Conservation (phyloP, 2,888 invertebrate genomes). For the Conistra vaccinii region DNA sequence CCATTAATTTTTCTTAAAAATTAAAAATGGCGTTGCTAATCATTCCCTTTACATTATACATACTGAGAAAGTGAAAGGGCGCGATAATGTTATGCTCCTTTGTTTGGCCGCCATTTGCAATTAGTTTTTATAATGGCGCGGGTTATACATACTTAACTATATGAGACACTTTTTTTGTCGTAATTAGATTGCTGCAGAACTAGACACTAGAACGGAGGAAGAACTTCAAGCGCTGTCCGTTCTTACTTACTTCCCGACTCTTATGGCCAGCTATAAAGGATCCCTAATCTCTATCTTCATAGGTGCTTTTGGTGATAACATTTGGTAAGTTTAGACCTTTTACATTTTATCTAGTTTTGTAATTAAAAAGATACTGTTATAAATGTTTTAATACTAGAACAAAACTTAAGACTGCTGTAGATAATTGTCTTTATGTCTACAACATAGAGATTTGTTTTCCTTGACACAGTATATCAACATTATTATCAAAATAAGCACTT, state of each 20-base stretch:
- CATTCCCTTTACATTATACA: no score
- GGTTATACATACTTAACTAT: background rate
- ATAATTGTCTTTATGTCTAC: background rate
- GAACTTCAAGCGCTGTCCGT: slow-evolving; percentile 83
- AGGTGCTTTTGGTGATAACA: slow-evolving; percentile 90
- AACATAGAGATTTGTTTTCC: background rate
- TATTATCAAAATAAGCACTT: no score
- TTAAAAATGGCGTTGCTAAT: no score
- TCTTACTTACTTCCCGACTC: slow-evolving; percentile 81
- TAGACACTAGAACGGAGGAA: slow-evolving; percentile 84
- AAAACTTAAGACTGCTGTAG: background rate
- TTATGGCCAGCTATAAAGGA: slow-evolving; percentile 81
- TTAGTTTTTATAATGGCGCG: background rate
- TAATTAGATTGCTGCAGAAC: slow-evolving; percentile 81
- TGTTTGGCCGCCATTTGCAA: background rate
- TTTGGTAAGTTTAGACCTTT: slow-evolving; percentile 79
- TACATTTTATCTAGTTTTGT: background rate
- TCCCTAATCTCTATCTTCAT: slow-evolving; percentile 84
- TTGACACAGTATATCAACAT: background rate
- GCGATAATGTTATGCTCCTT: background rate
- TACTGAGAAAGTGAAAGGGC: no score
- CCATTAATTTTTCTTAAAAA: no score
- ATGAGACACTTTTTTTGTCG: background rate
- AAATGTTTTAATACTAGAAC: background rate
- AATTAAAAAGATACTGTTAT: background rate